A percentile compares a stretch with the other conserved stretches of the same genome.
phyloP scores from a whole-genome alignment of 2,888 invertebrate species.

The Altica lythri region DNA sequence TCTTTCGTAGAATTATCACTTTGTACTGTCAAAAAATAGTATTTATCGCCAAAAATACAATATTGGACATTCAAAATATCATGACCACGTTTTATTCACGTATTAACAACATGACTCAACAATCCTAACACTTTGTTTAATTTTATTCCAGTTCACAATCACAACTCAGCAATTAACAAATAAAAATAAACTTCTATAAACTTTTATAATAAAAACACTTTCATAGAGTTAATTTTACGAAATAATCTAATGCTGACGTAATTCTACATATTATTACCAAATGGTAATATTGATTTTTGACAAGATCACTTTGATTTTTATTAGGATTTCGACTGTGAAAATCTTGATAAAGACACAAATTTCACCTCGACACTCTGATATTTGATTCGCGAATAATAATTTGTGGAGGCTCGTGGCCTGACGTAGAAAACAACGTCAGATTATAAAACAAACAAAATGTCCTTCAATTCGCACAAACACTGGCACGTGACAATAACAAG shows the following conservation, averaged over 20 bases:
- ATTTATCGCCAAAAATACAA: too few relatives aligned
- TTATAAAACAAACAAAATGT: constrained; percentile 32
- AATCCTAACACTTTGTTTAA: too few relatives aligned
- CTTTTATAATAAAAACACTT: too few relatives aligned
- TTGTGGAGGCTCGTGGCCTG: constrained; percentile 28
- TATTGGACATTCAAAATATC: too few relatives aligned
- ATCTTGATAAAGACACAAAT: constrained; percentile 15
- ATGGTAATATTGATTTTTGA: background rate
- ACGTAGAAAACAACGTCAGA: constrained; percentile 32
- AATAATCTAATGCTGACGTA: constrained; percentile 4
- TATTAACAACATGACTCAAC: too few relatives aligned
- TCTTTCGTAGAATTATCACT: constrained; percentile 1
- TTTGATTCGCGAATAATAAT: constrained; percentile 22
- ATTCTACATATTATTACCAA: background rate
- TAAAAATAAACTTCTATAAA: too few relatives aligned
- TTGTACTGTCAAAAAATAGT: too few relatives aligned
- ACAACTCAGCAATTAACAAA: too few relatives aligned
- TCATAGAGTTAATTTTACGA: too few relatives aligned
- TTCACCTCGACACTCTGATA: constrained; percentile 19
- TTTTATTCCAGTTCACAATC: too few relatives aligned
- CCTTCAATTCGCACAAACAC: constrained; percentile 36
- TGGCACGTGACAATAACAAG: constrained; percentile 34
- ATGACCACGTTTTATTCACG: too few relatives aligned
- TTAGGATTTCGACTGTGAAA: constrained; percentile 3
- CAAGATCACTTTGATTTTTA: background rate